Evolutionary conservation across 2,113 vertebrate species (phyloP), one percentile per base, ranked within the genome.

Genomic region (Bubo scandiacus): DNA sequence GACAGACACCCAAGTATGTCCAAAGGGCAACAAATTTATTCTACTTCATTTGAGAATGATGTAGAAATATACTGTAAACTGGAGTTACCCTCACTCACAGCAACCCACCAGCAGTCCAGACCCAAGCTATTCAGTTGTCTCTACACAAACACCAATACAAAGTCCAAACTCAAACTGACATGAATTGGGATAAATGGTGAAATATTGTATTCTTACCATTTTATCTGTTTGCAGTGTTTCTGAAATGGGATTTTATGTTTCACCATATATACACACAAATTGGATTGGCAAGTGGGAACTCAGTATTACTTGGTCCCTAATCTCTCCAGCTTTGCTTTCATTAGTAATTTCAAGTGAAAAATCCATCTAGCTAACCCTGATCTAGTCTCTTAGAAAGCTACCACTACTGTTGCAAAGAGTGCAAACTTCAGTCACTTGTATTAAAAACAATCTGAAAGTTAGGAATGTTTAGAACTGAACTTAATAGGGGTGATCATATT

Each of bases 211-310:
- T 71, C 47, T 32, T 30, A 23, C 12, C 38, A 40, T 71, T 62
- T 58, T 11, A 23, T 13, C 43, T 54, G 57, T 18, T 43, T 32
- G 27, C 61, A 80, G 34, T 6, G 27, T 10, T 54, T 75, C 45
- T 54, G 51, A 79, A 66, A 79, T 6, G 22, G 51, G 26, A 38
- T 59, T 58, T 59, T 36, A 27, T 16, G 3, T 17, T 63, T 18
- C 1, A 3, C 34, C n/a, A 20, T 34, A 19, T 2, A 47, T 20
- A 42, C 7, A 36, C 2, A 30, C n/a, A 51, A 38, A 23, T 0
- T 12, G 13, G 3, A 14, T 3, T 34, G 57, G 61, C 1, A 8
- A 47, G 38, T 13, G 22, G 72, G 34, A 92, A 43, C 30, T 84
- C 23, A 3, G 54, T 15, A 14, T 40, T 13, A 23, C 66, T 20